Conservation (phyloP, 2,797 vertebrate genomes). For the Iguana delicatissima region DNA sequence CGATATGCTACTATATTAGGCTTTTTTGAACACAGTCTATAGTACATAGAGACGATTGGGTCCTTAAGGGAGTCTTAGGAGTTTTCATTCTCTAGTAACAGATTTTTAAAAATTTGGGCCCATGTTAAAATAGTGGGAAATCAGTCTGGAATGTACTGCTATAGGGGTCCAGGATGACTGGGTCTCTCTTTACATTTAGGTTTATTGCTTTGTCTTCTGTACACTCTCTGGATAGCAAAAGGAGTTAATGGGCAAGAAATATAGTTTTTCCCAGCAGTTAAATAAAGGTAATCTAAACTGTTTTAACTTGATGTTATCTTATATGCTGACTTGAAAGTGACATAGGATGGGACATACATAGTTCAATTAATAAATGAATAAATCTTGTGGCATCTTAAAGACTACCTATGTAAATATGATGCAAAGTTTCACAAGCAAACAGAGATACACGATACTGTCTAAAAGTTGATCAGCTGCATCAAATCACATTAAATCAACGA, state of each 20-base stretch:
- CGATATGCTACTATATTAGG: background rate
- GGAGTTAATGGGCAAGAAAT: background rate
- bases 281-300: no score
- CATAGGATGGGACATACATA: no score
- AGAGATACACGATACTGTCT: background rate
- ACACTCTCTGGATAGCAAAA: background rate
- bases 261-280: background rate
- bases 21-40: background rate
- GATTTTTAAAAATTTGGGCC: background rate
- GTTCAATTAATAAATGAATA: background rate
- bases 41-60: background rate
- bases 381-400: background rate
- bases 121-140: no score
- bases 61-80: background rate
- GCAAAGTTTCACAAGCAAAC: no score
- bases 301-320: background rate
- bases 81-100: background rate
- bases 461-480: background rate
- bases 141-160: background rate
- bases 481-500: background rate
- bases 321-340: no score
- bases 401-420: background rate
- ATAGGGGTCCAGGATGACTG: background rate
- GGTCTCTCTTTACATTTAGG: background rate
- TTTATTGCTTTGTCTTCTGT: background rate